Conservation (phyloP, 2,113 vertebrate species). For the Rhynchomys soricoides region DNA sequence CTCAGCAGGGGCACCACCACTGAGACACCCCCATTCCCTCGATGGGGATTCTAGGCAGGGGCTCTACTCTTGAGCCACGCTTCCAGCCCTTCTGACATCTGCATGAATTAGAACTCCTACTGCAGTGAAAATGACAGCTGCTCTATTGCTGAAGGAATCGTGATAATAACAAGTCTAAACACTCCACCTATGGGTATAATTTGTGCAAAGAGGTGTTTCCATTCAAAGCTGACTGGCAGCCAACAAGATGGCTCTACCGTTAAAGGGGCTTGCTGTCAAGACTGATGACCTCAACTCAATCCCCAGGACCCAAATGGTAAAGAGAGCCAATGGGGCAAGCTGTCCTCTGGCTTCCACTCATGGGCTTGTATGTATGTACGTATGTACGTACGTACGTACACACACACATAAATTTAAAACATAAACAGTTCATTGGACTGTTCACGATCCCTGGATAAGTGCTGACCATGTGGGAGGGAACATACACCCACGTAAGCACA, state of each 20-base stretch:
- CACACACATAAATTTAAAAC: too few species aligned
- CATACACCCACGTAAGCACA: neutral
- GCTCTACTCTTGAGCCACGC: neutral
- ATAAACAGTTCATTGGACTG: too few species aligned
- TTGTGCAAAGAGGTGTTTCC: neutral
- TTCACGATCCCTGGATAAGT: too few species aligned
- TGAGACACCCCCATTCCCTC: neutral
- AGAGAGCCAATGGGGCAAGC: neutral
- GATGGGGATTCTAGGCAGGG: neutral
- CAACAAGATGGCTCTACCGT: neutral
- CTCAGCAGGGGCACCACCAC: neutral
- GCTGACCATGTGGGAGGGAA: neutral
- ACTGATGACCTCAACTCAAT: neutral
- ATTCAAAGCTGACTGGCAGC: neutral
- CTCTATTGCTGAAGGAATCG: neutral
- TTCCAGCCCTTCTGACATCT: neutral
- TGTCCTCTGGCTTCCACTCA: neutral
- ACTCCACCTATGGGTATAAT: too few species aligned
- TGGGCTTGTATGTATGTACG: too few species aligned
- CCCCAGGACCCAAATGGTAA: neutral
- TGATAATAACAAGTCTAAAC: neutral
- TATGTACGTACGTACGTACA: too few species aligned
- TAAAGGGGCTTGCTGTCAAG: neutral
- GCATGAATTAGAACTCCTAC: neutral
- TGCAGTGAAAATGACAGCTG: neutral